Conservation (phyloP, 2,797 vertebrate species). For the Gouania willdenowi region DNA sequence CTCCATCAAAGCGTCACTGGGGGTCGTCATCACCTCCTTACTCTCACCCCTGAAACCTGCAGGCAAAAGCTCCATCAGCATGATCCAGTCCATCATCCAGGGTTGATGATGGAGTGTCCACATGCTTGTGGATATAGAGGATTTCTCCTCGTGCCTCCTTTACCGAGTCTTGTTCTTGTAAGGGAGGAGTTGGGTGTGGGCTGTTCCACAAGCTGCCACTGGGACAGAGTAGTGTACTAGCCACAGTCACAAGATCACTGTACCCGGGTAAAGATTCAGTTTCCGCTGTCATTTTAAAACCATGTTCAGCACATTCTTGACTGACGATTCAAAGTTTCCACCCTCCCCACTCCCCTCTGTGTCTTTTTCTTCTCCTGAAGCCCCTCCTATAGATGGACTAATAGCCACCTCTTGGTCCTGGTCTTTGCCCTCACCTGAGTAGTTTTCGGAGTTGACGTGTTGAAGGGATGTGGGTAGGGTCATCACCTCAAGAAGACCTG, state of each 20-base stretch:
- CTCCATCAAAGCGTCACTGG: conserved; percentile 26
- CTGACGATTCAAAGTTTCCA: conserved; percentile 32
- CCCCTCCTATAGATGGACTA: conserved; percentile 3
- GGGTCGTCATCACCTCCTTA: conserved; percentile 14
- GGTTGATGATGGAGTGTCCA: conserved; percentile 24
- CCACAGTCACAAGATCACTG: conserved; percentile 28
- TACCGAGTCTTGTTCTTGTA: conserved; percentile 22
- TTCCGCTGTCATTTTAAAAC: conserved; percentile 20
- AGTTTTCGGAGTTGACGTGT: conserved; percentile 70
- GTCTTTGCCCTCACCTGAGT: conserved; percentile 76
- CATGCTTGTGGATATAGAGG: conserved; percentile 51
- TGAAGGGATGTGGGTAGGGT: conserved; percentile 54
- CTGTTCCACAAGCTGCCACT: conserved; percentile 64
- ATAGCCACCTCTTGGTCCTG: conserved; percentile 41
- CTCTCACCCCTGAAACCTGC: too few species aligned
- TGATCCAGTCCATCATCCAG: too few species aligned
- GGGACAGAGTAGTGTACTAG: conserved; percentile 59
- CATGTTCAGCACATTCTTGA: conserved; percentile 24
- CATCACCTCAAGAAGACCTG: conserved; percentile 67
- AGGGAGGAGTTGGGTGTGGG: conserved; percentile 34
- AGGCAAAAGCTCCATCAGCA: too few species aligned
- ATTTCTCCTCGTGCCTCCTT: conserved; percentile 71
- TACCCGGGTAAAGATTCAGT: conserved; percentile 16
- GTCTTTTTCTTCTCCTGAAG: conserved; percentile 55
- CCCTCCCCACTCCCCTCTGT: conserved; percentile 69